phyloP scores from a whole-genome alignment of 1,140 invertebrate genomes.

The Scaptomyza pallida region DNA sequence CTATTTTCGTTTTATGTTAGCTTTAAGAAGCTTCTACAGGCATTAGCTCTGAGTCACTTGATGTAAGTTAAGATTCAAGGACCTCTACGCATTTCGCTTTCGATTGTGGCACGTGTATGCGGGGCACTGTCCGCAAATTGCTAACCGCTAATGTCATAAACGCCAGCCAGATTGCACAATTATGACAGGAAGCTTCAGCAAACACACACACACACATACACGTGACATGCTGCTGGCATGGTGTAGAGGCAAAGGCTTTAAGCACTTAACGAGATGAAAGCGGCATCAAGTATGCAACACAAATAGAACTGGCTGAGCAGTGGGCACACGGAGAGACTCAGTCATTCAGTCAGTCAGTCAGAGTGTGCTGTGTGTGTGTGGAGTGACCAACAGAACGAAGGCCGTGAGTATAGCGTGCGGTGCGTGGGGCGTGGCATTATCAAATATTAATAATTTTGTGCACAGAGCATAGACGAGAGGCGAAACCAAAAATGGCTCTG shows the following conservation, averaged over 20 bases:
- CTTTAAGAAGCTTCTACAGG: background rate
- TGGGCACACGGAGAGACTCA: too few species aligned
- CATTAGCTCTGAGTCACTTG: too few species aligned
- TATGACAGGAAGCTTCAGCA: constrained; percentile 64
- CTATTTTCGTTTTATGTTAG: background rate
- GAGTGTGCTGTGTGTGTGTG: too few species aligned
- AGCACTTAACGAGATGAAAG: constrained; percentile 76
- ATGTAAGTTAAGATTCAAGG: too few species aligned
- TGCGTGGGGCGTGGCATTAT: constrained; percentile 33
- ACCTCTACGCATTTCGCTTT: too few species aligned
- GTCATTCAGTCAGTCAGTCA: too few species aligned
- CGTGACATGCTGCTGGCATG: background rate
- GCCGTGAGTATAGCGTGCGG: background rate
- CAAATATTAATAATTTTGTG: constrained; percentile 77
- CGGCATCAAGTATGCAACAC: constrained; percentile 68
- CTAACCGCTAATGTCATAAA: constrained; percentile 68
- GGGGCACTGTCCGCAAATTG: constrained; percentile 44
- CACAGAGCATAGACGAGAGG: constrained; percentile 42
- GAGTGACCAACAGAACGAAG: too few species aligned
- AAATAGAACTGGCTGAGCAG: constrained; percentile 37
- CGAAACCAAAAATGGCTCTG: constrained; percentile 38
- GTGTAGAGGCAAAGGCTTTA: constrained; percentile 53
- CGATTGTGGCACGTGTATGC: too few species aligned
- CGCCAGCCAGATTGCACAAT: constrained; percentile 69
- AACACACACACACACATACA: constrained; percentile 1